Base-by-base conservation (phyloP, 2,113 vertebrate genomes). In the Lampris incognitus region DNA sequence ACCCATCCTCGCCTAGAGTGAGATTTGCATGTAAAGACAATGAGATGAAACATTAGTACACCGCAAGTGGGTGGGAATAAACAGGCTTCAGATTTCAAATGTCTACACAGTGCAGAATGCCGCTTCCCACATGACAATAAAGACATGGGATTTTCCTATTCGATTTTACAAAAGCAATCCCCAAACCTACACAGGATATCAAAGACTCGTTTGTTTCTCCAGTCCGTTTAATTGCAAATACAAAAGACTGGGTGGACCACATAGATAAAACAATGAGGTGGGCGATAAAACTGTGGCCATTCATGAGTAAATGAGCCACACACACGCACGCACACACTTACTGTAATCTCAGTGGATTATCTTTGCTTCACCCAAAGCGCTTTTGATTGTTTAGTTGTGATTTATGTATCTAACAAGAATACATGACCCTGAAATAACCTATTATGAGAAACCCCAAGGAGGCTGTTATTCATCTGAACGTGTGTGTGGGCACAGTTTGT, bases 381-480 rank as follows among this genome's bases (percentile, higher is more conserved):
- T 40, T 1, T 38, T 60, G 37, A 60, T 41, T 40, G 9, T 56
- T 60, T 40, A 60, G 58, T 3, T 7, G 58, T 36, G 56, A 57
- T 57, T 60, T 38, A 60, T 60, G 58, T 38, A 40, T 60, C 58
- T 9, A 38, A 60, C 58, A 39, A 40, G 58, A 60, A 40, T 9
- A 40, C 2, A 37, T 60, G 37, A 60, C 37, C 56, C 56, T 6
- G n/a, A 57, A 57, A 57, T 57, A 24, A 5, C 56, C 54, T n/a
- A 24, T 40, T 39, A 39, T 11, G 58, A 39, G 3, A 60, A 60
- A 11, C 9, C 58, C 58, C 8, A 2, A 51, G 50, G 50, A 2
- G 11, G 50, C 50, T 51, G 24, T 24, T 24, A 24, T 24, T 24
- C 24, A 24, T 24, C 24, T 24, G 24, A 24, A 24, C 24, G 24